Evolutionary conservation across 2,888 invertebrate genomes (phyloP), one percentile per base, ranked within the genome.

Genomic region (Drosophila pullipes): DNA sequence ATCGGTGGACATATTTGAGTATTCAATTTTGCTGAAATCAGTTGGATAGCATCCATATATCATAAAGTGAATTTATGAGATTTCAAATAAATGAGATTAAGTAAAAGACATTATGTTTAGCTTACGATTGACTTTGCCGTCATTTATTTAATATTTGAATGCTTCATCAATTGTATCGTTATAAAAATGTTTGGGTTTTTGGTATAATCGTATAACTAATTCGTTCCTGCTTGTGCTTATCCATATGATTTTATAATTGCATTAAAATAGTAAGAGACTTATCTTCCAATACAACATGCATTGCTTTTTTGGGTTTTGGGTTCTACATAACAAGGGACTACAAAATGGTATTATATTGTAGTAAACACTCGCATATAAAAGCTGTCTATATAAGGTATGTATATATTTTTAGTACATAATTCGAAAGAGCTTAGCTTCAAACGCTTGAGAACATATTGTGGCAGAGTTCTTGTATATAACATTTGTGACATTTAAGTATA

Each of bases 121-220:
- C 22, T 58, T 57, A 35, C 22, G 22, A 33, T 54, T 54, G 41
- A 28, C 18, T 53, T 66, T 37, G 54, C 39, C 31, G 39, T 59
- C 33, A 47, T 70, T 78, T 68, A 70, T 70, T 70, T 28, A 31
- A 53, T 61, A 41, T 67, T 41, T 30, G 55, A 39, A 64, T 63
- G 59, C 37, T 62, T 30, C 33, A 59, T 69, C 49, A 52, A 49
- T 30, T 65, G 49, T 35, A 39, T 77, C 44, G 44, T 57, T 75
- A 70, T 63, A 69, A 71, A 79, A 71, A 68, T 49, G 50, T 64
- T 75, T 63, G 63, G 47, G 30, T 80, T 80, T 81, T 81, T 81
- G 81, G 81, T 81, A 81, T 81, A 74, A 68, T 81, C 65, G 74
- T 81, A 81, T 72, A 81, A 52, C 81, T 80, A 69, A 80, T 76